Conservation (phyloP, 2,113 vertebrate genomes). For the Isichthys henryi region DNA sequence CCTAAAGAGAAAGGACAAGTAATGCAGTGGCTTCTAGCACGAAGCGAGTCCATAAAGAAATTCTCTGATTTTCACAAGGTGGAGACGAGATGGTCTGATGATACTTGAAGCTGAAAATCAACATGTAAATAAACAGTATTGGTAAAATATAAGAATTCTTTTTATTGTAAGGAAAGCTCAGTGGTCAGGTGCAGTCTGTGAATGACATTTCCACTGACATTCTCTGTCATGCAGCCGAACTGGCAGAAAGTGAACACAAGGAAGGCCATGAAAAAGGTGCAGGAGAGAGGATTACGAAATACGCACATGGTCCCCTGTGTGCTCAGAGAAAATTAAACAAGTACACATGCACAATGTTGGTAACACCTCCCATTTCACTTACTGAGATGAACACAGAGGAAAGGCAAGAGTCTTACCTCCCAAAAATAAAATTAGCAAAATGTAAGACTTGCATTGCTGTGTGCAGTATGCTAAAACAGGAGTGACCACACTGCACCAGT, state of each 20-base stretch:
- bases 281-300: background rate
- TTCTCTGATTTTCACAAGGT: background rate
- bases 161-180: background rate
- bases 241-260: background rate
- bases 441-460: background rate
- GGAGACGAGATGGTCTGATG: background rate
- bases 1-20: conserved; percentile 66
- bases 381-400: background rate
- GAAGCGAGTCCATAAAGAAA: background rate
- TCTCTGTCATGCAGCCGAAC: background rate
- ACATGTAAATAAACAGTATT: background rate
- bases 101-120: background rate
- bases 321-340: background rate
- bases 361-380: background rate
- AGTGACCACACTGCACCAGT: background rate
- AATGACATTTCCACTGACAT: background rate
- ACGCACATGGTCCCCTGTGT: background rate
- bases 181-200: background rate
- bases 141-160: background rate
- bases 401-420: background rate
- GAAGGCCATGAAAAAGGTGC: background rate
- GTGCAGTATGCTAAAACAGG: background rate
- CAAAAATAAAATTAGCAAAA: background rate
- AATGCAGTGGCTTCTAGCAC: background rate
- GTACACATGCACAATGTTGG: background rate